These are phyloP conservation scores for Plecturocebus donacophilus DNA, from an alignment of 2,113 vertebrate genomes.

Conservation along the genomic window DNA sequence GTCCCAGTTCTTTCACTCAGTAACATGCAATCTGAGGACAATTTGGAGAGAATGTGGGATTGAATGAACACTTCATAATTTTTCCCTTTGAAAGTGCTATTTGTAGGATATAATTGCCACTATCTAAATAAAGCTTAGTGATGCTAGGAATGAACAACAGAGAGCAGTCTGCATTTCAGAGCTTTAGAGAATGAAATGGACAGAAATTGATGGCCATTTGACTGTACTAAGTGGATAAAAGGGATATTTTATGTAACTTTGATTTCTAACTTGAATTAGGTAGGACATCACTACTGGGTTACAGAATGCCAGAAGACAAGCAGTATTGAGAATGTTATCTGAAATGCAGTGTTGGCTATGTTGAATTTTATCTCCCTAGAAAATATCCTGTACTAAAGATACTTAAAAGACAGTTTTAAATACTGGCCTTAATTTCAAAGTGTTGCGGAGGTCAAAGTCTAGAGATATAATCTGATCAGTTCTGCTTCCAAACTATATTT, in stretches of 20 bases:
- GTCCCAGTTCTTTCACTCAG: neutral
- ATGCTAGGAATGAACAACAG: rapidly evolving
- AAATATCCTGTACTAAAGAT: neutral
- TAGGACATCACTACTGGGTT: neutral
- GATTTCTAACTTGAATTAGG: neutral
- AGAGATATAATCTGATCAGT: neutral
- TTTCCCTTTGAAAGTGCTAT: neutral
- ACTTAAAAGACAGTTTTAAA: neutral
- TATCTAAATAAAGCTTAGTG: neutral
- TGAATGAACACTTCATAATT: neutral
- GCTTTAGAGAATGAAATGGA: neutral
- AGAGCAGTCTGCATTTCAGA: neutral
- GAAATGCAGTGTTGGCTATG: neutral
- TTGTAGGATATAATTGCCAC: neutral
- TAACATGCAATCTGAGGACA: neutral
- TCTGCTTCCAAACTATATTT: neutral
- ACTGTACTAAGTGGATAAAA: neutral
- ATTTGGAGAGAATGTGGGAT: neutral
- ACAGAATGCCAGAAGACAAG: neutral
- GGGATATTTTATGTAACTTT: neutral
- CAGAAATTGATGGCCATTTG: neutral
- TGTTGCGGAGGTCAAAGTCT: neutral
- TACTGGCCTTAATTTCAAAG: neutral
- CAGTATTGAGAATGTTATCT: neutral
- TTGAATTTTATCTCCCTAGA: neutral